Conservation (phyloP, 2,888 invertebrate genomes). For the Ctena decussata region DNA sequence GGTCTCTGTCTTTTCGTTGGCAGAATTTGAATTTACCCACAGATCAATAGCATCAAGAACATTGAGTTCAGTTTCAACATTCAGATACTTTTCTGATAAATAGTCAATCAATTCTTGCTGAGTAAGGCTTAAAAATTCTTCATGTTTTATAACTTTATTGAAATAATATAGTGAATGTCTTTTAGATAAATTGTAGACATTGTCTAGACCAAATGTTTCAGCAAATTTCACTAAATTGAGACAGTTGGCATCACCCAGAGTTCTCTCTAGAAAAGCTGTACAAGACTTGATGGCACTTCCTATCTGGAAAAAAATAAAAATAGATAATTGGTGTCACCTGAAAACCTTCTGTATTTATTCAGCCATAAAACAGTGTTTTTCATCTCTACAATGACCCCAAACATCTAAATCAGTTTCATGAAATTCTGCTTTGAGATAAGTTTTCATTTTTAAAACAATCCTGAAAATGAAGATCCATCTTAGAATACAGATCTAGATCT, state of each 20-base stretch:
- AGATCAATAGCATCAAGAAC: conserved; percentile 37
- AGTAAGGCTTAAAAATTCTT: conserved; percentile 36
- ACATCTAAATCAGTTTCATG: too few species aligned
- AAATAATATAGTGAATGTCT: conserved; percentile 55
- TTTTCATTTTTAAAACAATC: too few species aligned
- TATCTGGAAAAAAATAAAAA: conserved; percentile 39
- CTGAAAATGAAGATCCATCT: too few species aligned
- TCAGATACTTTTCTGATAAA: conserved; percentile 40
- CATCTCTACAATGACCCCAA: too few species aligned
- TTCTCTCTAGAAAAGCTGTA: conserved; percentile 18
- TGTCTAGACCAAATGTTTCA: conserved; percentile 7
- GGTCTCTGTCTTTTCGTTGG: background rate
- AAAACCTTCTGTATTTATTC: too few species aligned
- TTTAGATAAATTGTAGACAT: conserved; percentile 32
- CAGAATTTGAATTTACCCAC: conserved; percentile 25
- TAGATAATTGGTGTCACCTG: too few species aligned
- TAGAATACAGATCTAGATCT: too few species aligned
- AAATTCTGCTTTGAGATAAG: too few species aligned
- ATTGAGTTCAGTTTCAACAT: conserved; percentile 45
- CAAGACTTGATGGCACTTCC: conserved; percentile 40
- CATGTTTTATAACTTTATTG: conserved; percentile 3
- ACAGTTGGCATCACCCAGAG: conserved; percentile 35
- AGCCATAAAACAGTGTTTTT: too few species aligned
- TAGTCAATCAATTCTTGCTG: conserved; percentile 12
- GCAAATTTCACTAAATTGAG: conserved; percentile 18